Percentiles rank a stretch among this genome's conserved stretches.
Conservation (phyloP, 2,113 vertebrate genomes). For the Arothron firmamentum region DNA sequence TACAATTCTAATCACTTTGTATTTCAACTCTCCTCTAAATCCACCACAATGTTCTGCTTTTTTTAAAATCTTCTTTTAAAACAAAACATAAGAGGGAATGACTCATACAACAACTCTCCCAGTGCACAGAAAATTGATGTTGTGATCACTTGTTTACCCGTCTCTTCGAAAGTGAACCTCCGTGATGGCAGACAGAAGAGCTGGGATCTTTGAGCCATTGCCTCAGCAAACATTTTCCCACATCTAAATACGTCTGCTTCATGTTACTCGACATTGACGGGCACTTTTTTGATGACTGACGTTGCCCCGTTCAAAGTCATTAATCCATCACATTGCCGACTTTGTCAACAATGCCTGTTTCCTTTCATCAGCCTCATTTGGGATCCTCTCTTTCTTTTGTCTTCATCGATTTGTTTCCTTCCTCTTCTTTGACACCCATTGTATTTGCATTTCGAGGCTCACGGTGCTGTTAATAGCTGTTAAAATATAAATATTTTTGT, state of each 20-base stretch:
- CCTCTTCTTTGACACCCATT: conserved; percentile 47
- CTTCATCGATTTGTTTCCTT: conserved; percentile 52
- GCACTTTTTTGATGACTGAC: conserved; percentile 44
- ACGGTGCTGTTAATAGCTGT: conserved; percentile 48
- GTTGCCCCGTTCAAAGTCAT: conserved; percentile 65
- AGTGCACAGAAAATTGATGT: background rate
- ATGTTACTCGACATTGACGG: conserved; percentile 56
- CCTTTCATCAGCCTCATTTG: conserved; percentile 69
- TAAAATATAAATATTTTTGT: conserved; percentile 47
- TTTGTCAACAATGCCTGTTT: conserved; percentile 59
- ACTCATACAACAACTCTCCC: background rate
- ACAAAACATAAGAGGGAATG: background rate
- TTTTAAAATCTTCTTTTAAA: background rate
- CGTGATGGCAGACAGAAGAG: conserved; percentile 5
- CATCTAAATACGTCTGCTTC: conserved; percentile 48
- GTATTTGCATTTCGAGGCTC: conserved; percentile 55
- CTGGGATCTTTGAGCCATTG: conserved; percentile 6
- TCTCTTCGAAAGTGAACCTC: background rate
- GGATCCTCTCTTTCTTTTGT: conserved; percentile 58
- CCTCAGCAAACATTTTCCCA: conserved; percentile 33
- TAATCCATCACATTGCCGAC: conserved; percentile 75
- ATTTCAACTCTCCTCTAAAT: too few relatives aligned
- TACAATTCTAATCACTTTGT: too few relatives aligned
- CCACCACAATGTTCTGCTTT: too few relatives aligned
- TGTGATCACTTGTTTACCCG: background rate